phyloP scores from a whole-genome alignment of 2,797 vertebrate genomes.

The Crocidura indochinensis region DNA sequence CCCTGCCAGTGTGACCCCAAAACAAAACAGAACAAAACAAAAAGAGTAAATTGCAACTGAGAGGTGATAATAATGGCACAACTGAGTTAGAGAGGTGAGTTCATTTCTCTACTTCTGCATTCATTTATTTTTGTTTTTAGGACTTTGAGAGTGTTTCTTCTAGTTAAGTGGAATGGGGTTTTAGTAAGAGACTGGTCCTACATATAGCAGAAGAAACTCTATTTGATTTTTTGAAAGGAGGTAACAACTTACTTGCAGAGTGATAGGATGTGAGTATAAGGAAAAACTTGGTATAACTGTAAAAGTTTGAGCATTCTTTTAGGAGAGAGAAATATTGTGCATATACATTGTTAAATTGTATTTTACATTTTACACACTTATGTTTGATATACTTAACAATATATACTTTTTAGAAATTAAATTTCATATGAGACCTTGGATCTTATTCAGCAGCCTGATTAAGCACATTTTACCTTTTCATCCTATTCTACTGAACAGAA shows the following conservation, averaged over 20 bases:
- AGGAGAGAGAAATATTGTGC: conserved; percentile 24
- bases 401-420: not conserved
- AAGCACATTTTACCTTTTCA: conserved; percentile 31
- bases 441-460: conserved; percentile 22
- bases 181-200: no score
- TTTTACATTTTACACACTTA: not conserved
- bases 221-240: conserved; percentile 43
- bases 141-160: no score
- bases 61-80: not conserved
- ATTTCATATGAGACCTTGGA: not conserved
- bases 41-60: not conserved
- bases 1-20: no score
- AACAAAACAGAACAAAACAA: no score
- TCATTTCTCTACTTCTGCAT: no score
- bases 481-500: conserved; percentile 3
- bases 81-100: not conserved
- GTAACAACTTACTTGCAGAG: conserved; percentile 10
- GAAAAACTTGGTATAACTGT: conserved; percentile 13
- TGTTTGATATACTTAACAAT: conserved; percentile 7
- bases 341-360: conserved; percentile 1
- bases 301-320: conserved; percentile 22
- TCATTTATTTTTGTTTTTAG: no score
- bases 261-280: not conserved
- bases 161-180: no score
- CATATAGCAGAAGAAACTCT: no score